Evolutionary conservation across 2,888 invertebrate species (phyloP).

Genomic region (Enchytraeus crypticus): DNA sequence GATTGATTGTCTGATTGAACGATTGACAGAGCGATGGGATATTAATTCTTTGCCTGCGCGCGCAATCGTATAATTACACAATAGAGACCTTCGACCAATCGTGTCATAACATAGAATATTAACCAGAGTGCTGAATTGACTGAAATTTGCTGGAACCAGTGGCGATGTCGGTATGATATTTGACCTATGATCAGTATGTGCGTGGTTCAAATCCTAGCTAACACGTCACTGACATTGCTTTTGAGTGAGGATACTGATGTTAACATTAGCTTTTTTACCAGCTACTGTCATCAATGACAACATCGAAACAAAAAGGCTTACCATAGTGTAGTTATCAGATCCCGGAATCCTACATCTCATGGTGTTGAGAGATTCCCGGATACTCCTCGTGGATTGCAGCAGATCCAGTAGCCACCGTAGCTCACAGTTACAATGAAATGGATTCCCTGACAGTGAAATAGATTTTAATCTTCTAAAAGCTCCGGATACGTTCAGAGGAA

Average conservation of each 20-base stretch:
- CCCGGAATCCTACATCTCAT: slow-evolving; percentile 20
- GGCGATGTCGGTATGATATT: too few species aligned
- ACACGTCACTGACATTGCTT: too few species aligned
- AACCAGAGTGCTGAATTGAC: neutral
- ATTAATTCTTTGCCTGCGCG: too few species aligned
- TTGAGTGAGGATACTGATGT: too few species aligned
- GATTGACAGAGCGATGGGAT: too few species aligned
- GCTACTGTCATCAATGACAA: too few species aligned
- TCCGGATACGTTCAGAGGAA: slow-evolving; percentile 16
- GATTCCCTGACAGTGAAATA: slow-evolving; percentile 22
- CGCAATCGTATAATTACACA: neutral
- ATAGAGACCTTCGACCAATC: neutral
- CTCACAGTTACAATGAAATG: slow-evolving; percentile 30
- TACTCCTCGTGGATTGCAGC: slow-evolving; percentile 12
- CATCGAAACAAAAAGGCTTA: neutral
- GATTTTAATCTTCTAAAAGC: slow-evolving; percentile 18
- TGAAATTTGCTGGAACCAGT: too few species aligned
- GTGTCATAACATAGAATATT: neutral
- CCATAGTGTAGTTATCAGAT: slow-evolving; percentile 16
- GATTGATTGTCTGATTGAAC: too few species aligned
- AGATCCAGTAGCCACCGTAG: slow-evolving; percentile 24
- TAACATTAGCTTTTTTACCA: too few species aligned
- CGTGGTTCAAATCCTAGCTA: too few species aligned
- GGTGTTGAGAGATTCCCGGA: slow-evolving; percentile 7
- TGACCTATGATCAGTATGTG: too few species aligned